phyloP scores from a whole-genome alignment of 2,113 vertebrate species.

The Scomber colias region DNA sequence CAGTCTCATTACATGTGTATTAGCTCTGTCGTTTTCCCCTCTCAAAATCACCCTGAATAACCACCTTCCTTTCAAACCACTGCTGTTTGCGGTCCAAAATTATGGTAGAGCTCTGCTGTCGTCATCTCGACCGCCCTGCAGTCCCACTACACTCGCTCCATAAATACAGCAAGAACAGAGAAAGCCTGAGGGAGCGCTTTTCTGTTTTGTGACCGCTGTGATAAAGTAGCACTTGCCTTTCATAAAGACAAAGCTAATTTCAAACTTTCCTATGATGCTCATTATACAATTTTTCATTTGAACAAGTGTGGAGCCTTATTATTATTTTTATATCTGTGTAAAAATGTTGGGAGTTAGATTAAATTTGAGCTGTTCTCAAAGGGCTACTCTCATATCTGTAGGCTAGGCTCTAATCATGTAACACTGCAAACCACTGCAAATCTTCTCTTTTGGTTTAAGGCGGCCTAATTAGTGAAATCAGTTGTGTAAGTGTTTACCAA shows the following conservation, averaged over 20 bases:
- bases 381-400: no score
- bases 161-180: slow-evolving; percentile 1
- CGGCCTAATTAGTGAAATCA: no score
- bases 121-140: slow-evolving; percentile 24
- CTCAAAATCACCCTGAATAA: slow-evolving; percentile 8
- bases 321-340: neutral
- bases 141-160: slow-evolving; percentile 15
- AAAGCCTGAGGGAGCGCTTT: neutral
- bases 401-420: no score
- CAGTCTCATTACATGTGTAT: slow-evolving; percentile 8
- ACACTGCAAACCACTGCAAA: no score
- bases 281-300: neutral
- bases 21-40: slow-evolving; percentile 29
- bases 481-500: no score
- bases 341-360: no score
- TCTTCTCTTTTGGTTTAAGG: no score
- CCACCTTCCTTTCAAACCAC: slow-evolving; percentile 1
- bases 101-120: slow-evolving; percentile 23
- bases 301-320: neutral
- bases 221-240: neutral
- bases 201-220: neutral
- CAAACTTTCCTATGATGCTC: neutral
- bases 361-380: no score
- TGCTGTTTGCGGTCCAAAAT: slow-evolving; percentile 27
- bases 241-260: neutral